These are phyloP conservation scores for Drosophila maculinotata DNA, from an alignment of 2,888 invertebrate species.

Conservation along the genomic window DNA sequence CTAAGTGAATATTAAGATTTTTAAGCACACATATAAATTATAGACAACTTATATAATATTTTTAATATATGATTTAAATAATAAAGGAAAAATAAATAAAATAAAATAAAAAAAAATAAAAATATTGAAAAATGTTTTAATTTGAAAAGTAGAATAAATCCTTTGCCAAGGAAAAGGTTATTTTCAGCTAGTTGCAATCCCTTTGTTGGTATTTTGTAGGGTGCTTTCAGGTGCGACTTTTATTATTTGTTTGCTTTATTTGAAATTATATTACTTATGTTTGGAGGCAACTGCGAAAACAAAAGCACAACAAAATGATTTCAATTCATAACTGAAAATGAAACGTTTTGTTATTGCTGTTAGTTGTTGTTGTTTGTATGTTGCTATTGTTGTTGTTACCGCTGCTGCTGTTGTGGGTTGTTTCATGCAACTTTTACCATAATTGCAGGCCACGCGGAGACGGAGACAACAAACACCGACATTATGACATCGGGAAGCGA, in stretches of 20 bases:
- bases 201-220: too few relatives aligned
- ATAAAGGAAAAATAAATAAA: too few relatives aligned
- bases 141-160: too few relatives aligned
- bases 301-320: conserved; percentile 58
- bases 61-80: too few relatives aligned
- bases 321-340: conserved; percentile 70
- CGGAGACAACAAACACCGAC: conserved; percentile 50
- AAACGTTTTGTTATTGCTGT: conserved; percentile 59
- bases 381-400: conserved; percentile 38
- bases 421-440: conserved; percentile 78
- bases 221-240: conserved; percentile 18
- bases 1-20: too few relatives aligned
- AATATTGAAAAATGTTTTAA: too few relatives aligned
- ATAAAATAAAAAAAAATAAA: too few relatives aligned
- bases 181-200: too few relatives aligned
- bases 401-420: conserved; percentile 46
- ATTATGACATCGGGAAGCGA: conserved; percentile 79
- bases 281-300: conserved; percentile 52
- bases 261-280: conserved; percentile 9
- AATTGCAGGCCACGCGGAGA: conserved; percentile 64
- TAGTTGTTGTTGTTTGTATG: conserved; percentile 40
- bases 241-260: background rate
- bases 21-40: too few relatives aligned
- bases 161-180: too few relatives aligned
- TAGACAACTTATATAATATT: too few relatives aligned